These are phyloP conservation scores for Campoletis raptor DNA, from an alignment of 2,888 invertebrate genomes.

Conservation along the genomic window DNA sequence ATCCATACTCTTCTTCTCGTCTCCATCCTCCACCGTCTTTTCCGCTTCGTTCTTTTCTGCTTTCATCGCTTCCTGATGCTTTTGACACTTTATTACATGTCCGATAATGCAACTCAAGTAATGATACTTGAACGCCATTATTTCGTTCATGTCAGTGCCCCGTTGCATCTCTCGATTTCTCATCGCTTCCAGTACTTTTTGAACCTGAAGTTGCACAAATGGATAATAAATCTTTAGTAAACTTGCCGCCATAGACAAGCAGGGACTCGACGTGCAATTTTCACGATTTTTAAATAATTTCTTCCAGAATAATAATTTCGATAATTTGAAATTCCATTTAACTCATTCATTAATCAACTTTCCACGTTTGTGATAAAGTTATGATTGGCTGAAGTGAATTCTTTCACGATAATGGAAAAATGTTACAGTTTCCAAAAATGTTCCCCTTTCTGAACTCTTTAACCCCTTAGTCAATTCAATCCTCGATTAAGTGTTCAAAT, in stretches of 20 bases:
- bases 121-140: slow-evolving; percentile 96
- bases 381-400: too few species aligned
- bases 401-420: too few species aligned
- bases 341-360: too few species aligned
- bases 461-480: too few species aligned
- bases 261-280: neutral
- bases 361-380: too few species aligned
- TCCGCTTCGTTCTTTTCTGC: slow-evolving; percentile 82
- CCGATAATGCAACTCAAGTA: slow-evolving; percentile 91
- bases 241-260: neutral
- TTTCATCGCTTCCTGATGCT: slow-evolving; percentile 87
- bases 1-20: slow-evolving; percentile 86
- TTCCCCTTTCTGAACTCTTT: too few species aligned
- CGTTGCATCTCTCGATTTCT: slow-evolving; percentile 95
- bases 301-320: too few species aligned
- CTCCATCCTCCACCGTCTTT: slow-evolving; percentile 79
- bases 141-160: slow-evolving; percentile 93
- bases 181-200: slow-evolving; percentile 93
- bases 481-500: too few species aligned
- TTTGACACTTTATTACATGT: slow-evolving; percentile 90
- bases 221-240: neutral
- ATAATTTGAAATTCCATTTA: too few species aligned
- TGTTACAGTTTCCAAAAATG: too few species aligned
- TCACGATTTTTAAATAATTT: neutral
- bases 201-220: slow-evolving; percentile 81